phyloP scores from a whole-genome alignment of 2,113 vertebrate genomes.

The Macaca nemestrina region DNA sequence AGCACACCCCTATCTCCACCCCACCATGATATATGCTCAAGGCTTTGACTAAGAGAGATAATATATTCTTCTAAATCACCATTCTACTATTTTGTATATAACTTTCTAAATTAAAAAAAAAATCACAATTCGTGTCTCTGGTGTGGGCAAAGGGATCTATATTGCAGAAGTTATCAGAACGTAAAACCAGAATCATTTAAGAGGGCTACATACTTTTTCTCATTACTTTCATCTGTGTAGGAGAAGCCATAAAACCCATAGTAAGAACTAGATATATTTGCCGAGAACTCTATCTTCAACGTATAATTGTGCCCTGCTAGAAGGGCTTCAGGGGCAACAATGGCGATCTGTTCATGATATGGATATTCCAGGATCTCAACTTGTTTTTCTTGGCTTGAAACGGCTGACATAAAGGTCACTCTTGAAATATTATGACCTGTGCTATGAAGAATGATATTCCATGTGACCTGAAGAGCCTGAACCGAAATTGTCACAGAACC shows the following conservation, averaged over 20 bases:
- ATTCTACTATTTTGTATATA: conserved; percentile 6
- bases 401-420: conserved; percentile 77
- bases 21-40: background rate
- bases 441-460: conserved; percentile 91
- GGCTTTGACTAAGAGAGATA: background rate
- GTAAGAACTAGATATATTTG: conserved; percentile 90
- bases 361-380: conserved; percentile 90
- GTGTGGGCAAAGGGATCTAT: background rate
- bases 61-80: background rate
- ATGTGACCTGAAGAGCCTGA: conserved; percentile 84
- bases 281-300: conserved; percentile 88
- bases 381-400: conserved; percentile 73
- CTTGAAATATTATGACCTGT: conserved; percentile 90
- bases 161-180: background rate
- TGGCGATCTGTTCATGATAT: conserved; percentile 91
- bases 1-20: background rate
- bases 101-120: conserved; percentile 17
- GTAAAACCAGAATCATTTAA: background rate
- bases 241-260: conserved; percentile 95
- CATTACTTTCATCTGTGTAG: conserved; percentile 85
- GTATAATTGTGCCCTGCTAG: conserved; percentile 86
- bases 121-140: background rate
- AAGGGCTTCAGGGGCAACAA: conserved; percentile 87
- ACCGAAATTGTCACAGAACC: conserved; percentile 89
- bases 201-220: conserved; percentile 82